These are phyloP conservation scores for Protosalanx chinensis DNA, from an alignment of 2,797 vertebrate genomes.

Conservation along the genomic window DNA sequence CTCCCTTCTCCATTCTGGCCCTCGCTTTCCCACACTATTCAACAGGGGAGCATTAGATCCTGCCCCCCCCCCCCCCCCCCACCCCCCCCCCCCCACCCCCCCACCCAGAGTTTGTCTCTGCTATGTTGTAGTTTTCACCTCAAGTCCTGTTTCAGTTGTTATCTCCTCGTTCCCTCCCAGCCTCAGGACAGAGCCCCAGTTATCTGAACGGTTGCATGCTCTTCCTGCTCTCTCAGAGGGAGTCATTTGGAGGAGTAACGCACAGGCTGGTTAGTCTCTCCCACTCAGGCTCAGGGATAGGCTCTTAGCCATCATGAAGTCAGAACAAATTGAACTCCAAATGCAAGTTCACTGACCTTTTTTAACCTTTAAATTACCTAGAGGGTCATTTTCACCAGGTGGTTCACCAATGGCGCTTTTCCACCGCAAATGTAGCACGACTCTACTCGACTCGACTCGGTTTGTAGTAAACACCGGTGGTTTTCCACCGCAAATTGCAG, in stretches of 20 bases:
- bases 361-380: too few relatives aligned
- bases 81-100: too few relatives aligned
- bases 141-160: conserved; percentile 8
- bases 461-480: too few relatives aligned
- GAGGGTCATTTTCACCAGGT: too few relatives aligned
- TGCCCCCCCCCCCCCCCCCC: conserved; percentile 13
- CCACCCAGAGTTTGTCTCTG: conserved; percentile 18
- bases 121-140: not conserved
- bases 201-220: conserved; percentile 1
- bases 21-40: conserved; percentile 62
- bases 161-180: not conserved
- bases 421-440: too few relatives aligned
- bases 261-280: not conserved
- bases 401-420: too few relatives aligned
- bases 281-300: not conserved
- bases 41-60: conserved; percentile 27
- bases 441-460: too few relatives aligned
- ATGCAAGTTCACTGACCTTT: too few relatives aligned
- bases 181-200: conserved; percentile 18
- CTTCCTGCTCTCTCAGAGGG: conserved; percentile 9
- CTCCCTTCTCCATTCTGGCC: conserved; percentile 56
- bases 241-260: conserved; percentile 5
- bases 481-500: too few relatives aligned
- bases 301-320: too few relatives aligned
- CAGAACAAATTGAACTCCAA: too few relatives aligned